Conservation (phyloP, 2,113 vertebrate species). For the Origma solitaria region DNA sequence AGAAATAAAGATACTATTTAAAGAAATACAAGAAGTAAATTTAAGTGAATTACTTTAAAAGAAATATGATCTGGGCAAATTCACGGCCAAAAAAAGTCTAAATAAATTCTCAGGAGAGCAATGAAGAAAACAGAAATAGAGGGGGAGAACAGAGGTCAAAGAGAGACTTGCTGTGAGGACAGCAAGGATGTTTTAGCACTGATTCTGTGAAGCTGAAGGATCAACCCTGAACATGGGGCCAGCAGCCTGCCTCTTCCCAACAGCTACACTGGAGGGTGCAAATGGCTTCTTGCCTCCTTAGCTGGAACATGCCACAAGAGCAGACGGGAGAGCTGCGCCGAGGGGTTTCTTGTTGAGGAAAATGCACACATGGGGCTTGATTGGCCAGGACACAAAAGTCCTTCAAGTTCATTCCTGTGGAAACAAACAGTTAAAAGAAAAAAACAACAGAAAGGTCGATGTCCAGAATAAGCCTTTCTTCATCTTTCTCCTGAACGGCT, state of each 20-base stretch:
- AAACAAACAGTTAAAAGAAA: constrained; percentile 53
- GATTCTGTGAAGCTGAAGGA: not conserved
- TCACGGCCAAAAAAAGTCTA: not conserved
- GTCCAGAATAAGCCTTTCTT: not conserved
- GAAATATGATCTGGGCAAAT: not conserved
- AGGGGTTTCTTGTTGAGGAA: too few relatives aligned
- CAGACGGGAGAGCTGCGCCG: not conserved
- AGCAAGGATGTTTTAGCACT: not conserved
- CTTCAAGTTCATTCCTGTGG: constrained; percentile 2
- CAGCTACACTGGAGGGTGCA: not conserved
- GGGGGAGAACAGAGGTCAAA: not conserved
- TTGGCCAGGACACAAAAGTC: not conserved
- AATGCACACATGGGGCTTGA: rapidly evolving
- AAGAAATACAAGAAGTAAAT: not conserved
- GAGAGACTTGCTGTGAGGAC: not conserved
- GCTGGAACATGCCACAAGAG: not conserved
- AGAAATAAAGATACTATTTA: not conserved
- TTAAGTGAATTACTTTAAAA: not conserved
- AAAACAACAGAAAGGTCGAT: constrained; percentile 46
- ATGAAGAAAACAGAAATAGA: not conserved
- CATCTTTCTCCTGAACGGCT: not conserved
- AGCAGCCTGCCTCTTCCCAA: not conserved
- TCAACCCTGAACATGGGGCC: rapidly evolving
- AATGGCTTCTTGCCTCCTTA: not conserved
- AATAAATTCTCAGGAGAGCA: not conserved